Conservation (phyloP, 1,140 invertebrate species). For the Plodia interpunctella region DNA sequence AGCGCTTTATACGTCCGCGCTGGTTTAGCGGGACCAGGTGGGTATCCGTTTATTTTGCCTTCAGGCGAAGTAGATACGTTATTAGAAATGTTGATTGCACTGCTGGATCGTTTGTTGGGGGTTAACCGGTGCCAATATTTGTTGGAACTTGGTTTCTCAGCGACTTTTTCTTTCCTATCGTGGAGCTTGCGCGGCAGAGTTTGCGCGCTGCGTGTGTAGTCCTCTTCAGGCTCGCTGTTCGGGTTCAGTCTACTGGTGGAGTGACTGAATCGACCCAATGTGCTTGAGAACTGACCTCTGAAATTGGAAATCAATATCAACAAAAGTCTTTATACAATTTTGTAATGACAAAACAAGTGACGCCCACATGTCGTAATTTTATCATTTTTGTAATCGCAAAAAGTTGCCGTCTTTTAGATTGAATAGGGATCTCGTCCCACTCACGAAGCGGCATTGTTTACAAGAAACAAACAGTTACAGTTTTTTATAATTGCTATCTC, state of each 20-base stretch:
- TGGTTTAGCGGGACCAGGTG: slow-evolving; percentile 82
- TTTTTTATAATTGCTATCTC: neutral
- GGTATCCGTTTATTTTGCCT: slow-evolving; percentile 67
- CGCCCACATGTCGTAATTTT: slow-evolving; percentile 61
- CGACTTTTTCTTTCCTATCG: slow-evolving; percentile 68
- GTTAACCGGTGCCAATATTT: slow-evolving; percentile 74
- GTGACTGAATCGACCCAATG: slow-evolving; percentile 88
- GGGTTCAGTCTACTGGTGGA: slow-evolving; percentile 83
- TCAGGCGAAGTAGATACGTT: slow-evolving; percentile 78
- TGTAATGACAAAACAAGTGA: slow-evolving; percentile 37
- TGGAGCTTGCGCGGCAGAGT: slow-evolving; percentile 86
- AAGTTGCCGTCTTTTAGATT: slow-evolving; percentile 56
- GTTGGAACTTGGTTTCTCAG: slow-evolving; percentile 70
- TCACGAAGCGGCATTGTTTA: slow-evolving; percentile 37
- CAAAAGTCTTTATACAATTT: slow-evolving; percentile 35
- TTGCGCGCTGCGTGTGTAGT: slow-evolving; percentile 83
- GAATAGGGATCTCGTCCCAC: slow-evolving; percentile 62
- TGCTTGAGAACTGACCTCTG: slow-evolving; percentile 79
- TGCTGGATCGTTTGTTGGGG: slow-evolving; percentile 78
- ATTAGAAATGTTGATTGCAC: slow-evolving; percentile 87
- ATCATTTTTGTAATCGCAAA: slow-evolving; percentile 50
- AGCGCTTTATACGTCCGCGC: slow-evolving; percentile 86
- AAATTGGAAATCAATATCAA: slow-evolving; percentile 52
- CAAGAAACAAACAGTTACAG: neutral
- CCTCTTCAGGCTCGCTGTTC: slow-evolving; percentile 75